Evolutionary conservation across 2,888 invertebrate genomes (phyloP).

Genomic region (Gastracanthus pulcherrimus): DNA sequence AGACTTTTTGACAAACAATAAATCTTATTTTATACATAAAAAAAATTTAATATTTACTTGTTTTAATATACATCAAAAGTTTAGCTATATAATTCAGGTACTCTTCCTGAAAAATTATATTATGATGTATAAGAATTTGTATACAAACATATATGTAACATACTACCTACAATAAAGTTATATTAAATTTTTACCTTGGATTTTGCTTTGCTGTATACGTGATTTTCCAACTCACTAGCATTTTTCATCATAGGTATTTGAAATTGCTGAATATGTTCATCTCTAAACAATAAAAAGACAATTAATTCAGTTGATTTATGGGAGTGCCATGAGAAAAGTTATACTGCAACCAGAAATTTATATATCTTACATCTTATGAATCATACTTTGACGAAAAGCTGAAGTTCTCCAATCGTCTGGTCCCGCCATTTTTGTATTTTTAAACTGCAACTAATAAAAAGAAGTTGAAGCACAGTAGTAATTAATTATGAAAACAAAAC

Average conservation of each 20-base stretch:
- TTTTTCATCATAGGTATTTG: conserved; percentile 91
- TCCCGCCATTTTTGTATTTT: background rate
- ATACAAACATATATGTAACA: background rate
- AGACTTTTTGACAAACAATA: background rate
- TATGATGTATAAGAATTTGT: background rate
- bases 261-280: conserved; percentile 68
- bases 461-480: background rate
- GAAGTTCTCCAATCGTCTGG: conserved; percentile 84
- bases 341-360: background rate
- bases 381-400: conserved; percentile 89
- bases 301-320: background rate
- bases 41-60: conserved; percentile 83
- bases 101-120: conserved; percentile 83
- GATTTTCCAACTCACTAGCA: conserved; percentile 95
- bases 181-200: conserved; percentile 79
- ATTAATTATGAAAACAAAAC: background rate
- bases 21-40: background rate
- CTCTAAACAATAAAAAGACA: conserved; percentile 10
- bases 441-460: background rate
- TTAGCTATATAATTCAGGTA: conserved; percentile 94
- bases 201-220: conserved; percentile 94
- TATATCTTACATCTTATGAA: conserved; percentile 89
- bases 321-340: no score
- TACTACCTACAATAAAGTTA: background rate
- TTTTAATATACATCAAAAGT: conserved; percentile 92